A percentile compares a stretch with the other conserved stretches of the same genome.
phyloP scores from a whole-genome alignment of 2,888 invertebrate genomes.

The Hirtodrosophila duncani region DNA sequence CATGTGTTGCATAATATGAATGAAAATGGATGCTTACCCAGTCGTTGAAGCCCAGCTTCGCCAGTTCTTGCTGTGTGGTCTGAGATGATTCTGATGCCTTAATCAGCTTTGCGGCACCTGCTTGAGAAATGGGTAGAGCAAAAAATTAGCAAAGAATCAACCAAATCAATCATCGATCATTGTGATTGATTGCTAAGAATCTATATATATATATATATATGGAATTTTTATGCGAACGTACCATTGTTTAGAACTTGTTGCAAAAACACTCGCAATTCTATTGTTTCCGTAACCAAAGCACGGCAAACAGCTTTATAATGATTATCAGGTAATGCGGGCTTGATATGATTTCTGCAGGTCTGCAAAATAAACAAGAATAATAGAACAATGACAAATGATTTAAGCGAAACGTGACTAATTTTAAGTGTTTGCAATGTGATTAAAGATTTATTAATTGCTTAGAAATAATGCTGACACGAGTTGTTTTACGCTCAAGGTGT shows the following conservation, averaged over 20 bases:
- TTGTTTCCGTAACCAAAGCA: conserved; percentile 93
- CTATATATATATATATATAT: not conserved
- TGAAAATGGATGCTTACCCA: conserved; percentile 87
- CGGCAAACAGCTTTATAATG: conserved; percentile 93
- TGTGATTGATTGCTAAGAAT: not conserved
- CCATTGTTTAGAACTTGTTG: conserved; percentile 85
- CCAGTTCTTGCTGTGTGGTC: conserved; percentile 84
- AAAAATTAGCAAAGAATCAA: not conserved
- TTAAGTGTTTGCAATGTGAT: too few species aligned
- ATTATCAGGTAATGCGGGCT: conserved; percentile 79
- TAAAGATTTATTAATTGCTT: too few species aligned
- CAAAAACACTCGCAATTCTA: conserved; percentile 93
- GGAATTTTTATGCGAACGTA: conserved; percentile 45
- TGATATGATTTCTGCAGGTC: conserved; percentile 80
- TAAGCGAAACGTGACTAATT: conserved; percentile 10
- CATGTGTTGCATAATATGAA: not conserved
- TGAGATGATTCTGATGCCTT: conserved; percentile 75
- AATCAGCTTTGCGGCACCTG: conserved; percentile 83
- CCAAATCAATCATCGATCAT: too few species aligned
- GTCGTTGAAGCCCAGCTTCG: conserved; percentile 91
- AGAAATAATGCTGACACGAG: too few species aligned
- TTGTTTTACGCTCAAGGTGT: too few species aligned
- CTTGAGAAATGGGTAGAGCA: conserved; percentile 37
- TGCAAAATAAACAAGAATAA: conserved; percentile 49
- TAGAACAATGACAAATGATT: not conserved